These are phyloP conservation scores for Buceros bicornis DNA, from an alignment of 2,797 vertebrate species.

Conservation along the genomic window DNA sequence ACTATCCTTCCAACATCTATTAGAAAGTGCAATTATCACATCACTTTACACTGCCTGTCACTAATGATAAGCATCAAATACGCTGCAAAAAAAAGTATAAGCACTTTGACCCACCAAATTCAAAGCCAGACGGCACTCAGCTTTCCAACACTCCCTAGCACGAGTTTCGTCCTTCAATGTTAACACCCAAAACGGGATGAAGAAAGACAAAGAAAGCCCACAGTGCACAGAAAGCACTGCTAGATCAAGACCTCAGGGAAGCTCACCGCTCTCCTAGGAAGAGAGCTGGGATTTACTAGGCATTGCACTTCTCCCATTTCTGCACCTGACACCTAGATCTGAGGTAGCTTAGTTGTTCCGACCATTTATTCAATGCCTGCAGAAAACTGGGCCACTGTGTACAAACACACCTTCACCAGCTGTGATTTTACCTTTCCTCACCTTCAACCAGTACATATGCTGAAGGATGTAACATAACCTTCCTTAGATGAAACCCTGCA, in stretches of 20 bases:
- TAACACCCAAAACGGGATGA: neutral
- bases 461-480: neutral
- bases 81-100: neutral
- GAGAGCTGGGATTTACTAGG: neutral
- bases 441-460: neutral
- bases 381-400: neutral
- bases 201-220: neutral
- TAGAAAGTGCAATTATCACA: slow-evolving; percentile 5
- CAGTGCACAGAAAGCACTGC: neutral
- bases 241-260: neutral
- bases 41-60: neutral
- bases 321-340: neutral
- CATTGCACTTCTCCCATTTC: neutral
- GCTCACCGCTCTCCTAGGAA: neutral
- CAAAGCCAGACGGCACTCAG: neutral
- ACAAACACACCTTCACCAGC: neutral
- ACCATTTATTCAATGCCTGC: neutral
- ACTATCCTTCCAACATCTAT: neutral
- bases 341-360: neutral
- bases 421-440: neutral
- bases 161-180: neutral
- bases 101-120: neutral
- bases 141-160: fast-evolving
- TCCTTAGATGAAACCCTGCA: neutral
- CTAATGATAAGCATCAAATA: neutral